A percentile compares a stretch with the other conserved stretches of the same genome.
Conservation (phyloP, 1,140 invertebrate species). For the Sminthurinus signatus region DNA sequence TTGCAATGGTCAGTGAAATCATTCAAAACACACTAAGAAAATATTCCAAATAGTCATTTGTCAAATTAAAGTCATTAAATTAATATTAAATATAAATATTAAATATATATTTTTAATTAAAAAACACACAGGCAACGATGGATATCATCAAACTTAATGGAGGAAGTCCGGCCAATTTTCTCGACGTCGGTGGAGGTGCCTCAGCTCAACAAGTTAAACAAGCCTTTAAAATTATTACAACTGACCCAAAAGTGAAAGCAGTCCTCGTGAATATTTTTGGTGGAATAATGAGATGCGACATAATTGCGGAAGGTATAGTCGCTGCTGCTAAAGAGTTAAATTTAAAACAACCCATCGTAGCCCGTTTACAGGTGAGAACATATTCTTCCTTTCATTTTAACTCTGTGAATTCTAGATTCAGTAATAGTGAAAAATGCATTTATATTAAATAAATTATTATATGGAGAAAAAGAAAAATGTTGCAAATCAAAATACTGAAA, state of each 20-base stretch:
- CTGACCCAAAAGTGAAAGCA: conserved; percentile 55
- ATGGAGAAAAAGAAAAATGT: too few species aligned
- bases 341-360: conserved; percentile 81
- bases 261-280: conserved; percentile 61
- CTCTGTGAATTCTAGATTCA: too few species aligned
- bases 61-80: neutral
- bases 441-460: too few species aligned
- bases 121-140: too few species aligned
- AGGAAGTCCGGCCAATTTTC: conserved; percentile 69
- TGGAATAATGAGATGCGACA: conserved; percentile 92
- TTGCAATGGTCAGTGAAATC: too few species aligned
- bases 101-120: too few species aligned
- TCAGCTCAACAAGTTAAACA: conserved; percentile 66
- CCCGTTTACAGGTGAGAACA: conserved; percentile 75
- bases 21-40: too few species aligned
- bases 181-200: conserved; percentile 72
- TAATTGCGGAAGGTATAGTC: conserved; percentile 91
- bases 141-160: conserved; percentile 69
- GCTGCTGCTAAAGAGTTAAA: conserved; percentile 80
- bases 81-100: too few species aligned
- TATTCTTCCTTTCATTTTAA: too few species aligned
- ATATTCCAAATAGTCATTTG: neutral
- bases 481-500: too few species aligned
- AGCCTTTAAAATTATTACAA: conserved; percentile 62
- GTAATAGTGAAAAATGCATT: too few species aligned